These are phyloP conservation scores for Castor canadensis DNA, from an alignment of 2,113 vertebrate genomes.

Conservation along the genomic window DNA sequence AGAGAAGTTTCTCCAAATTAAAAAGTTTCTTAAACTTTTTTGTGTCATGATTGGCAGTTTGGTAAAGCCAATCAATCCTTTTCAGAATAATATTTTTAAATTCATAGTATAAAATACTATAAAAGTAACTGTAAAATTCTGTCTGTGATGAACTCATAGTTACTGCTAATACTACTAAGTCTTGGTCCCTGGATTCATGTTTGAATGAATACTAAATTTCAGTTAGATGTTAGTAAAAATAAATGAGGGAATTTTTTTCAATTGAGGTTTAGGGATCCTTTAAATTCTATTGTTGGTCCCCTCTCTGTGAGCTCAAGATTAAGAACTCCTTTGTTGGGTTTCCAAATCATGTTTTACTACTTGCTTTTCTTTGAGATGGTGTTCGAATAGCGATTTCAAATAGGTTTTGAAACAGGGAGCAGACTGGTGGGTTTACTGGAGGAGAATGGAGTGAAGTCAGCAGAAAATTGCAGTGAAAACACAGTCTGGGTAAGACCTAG, in stretches of 20 bases:
- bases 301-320: background rate
- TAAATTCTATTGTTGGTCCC: background rate
- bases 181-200: background rate
- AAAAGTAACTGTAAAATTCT: background rate
- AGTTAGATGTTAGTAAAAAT: constrained; percentile 6
- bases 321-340: background rate
- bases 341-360: background rate
- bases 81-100: constrained; percentile 20
- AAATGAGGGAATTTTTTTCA: background rate
- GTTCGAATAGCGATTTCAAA: background rate
- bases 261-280: background rate
- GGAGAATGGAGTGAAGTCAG: background rate
- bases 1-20: background rate
- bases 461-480: background rate
- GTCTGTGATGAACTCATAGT: background rate
- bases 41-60: background rate
- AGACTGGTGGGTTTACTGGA: background rate
- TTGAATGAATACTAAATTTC: background rate
- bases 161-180: background rate
- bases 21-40: background rate
- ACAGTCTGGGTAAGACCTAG: background rate
- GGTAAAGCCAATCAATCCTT: background rate
- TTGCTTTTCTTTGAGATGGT: background rate
- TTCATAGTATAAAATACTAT: background rate
- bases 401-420: background rate